Base-by-base conservation (phyloP, 2,113 vertebrate genomes). In the Leucosticte australis region DNA sequence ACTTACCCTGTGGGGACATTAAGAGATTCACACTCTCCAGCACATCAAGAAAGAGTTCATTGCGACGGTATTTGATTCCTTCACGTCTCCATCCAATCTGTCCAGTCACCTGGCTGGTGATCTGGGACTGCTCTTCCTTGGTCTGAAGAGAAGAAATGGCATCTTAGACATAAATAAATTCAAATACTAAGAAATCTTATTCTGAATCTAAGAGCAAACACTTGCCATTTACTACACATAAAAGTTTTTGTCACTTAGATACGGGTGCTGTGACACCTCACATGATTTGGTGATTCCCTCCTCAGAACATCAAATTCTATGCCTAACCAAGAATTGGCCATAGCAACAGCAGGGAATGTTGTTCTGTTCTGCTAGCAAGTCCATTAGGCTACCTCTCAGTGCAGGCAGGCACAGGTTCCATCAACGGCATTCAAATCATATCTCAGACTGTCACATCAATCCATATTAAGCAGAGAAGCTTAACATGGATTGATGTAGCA, bases 71-170 rank as follows among this genome's bases (percentile, higher is more conserved):
- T 83, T 99, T 99, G 98, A 99, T 99, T 93, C 99, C 99, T 95
- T 99, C 99, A 6, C 99, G 99, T 75, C 99, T 98, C 99, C 99
- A 99, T 93, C 99, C 99, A 35, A 99, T 99, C 98, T 99, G 99
- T n/a, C 99, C 99, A 2, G 99, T 99, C 97, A 99, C 99, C 97
- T 99, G 99, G 98, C 99, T 99, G 83, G 99, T 99, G 98, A 99
- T 99, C 98, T 99, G 99, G 88, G 99, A 99, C 96, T 99, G 99
- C 81, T 99, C 99, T 96, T 99, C 99, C 97, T 99, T 99, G 89
- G 99, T 99, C 99, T 99, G 95, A 28, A 87, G 12, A 49, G 47
- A 81, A 80, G n/a, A 90, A 26, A 50, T 27, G 8, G 41, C 37
- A 90, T 16, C 23, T 92, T 74, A 85, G 24, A 63, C 9, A 57